phyloP scores from a whole-genome alignment of 2,113 vertebrate genomes.

The Pelobates fuscus region DNA sequence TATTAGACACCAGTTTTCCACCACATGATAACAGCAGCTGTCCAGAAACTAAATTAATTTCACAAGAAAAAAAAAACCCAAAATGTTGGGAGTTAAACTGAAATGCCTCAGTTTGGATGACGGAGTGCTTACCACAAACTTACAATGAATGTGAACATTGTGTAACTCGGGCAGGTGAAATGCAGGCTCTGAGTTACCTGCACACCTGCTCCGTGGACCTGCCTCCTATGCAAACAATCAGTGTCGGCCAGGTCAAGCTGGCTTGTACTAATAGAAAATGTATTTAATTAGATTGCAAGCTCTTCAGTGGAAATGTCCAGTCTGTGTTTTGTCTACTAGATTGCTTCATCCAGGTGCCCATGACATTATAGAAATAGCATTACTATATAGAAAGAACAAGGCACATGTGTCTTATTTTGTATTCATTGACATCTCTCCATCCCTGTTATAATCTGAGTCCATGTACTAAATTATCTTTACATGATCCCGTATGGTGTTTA shows the following conservation, averaged over 20 bases:
- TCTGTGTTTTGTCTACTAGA: too few relatives aligned
- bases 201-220: constrained; percentile 10
- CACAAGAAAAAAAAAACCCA: constrained; percentile 53
- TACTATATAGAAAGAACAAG: too few relatives aligned
- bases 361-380: too few relatives aligned
- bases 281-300: background rate
- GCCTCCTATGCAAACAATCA: background rate
- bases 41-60: constrained; percentile 47
- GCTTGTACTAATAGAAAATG: background rate
- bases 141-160: constrained; percentile 35
- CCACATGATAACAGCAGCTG: constrained; percentile 13
- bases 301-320: too few relatives aligned
- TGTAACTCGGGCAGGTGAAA: constrained; percentile 2
- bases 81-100: constrained; percentile 3
- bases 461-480: too few relatives aligned
- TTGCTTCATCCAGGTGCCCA: too few relatives aligned
- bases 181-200: background rate
- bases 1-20: accelerated
- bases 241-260: constrained; percentile 1
- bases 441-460: too few relatives aligned
- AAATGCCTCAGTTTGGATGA: constrained; percentile 34
- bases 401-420: too few relatives aligned
- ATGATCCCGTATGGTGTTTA: too few relatives aligned
- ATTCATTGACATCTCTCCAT: too few relatives aligned
- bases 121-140: background rate